Evolutionary conservation across 2,113 vertebrate species (phyloP).

Genomic region (Poecile atricapillus): DNA sequence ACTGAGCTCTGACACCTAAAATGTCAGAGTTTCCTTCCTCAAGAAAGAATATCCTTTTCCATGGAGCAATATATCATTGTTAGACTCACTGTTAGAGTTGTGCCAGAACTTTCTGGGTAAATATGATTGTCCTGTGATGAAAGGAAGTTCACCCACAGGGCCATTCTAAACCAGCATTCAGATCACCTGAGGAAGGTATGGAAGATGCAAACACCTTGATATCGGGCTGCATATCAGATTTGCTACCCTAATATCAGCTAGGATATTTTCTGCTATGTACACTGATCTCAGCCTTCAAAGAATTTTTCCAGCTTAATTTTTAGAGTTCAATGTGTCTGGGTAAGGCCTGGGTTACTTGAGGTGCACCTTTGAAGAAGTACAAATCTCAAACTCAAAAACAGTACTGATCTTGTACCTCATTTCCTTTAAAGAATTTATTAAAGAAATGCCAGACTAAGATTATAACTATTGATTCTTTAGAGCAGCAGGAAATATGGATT

Average conservation of each 20-base stretch:
- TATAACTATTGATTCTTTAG: not conserved
- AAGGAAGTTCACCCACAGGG: not conserved
- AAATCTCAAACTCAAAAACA: not conserved
- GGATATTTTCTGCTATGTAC: not conserved
- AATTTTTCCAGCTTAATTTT: not conserved
- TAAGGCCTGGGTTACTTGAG: not conserved
- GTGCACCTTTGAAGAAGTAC: not conserved
- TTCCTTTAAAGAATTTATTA: not conserved
- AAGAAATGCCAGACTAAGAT: not conserved
- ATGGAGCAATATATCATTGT: not conserved
- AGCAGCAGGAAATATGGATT: not conserved
- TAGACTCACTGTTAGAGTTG: not conserved
- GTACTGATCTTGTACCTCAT: not conserved
- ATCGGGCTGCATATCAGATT: not conserved
- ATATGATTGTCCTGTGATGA: not conserved
- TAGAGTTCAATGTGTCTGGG: not conserved
- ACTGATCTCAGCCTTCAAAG: not conserved
- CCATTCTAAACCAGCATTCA: not conserved
- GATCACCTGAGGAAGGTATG: not conserved
- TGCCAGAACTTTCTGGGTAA: not conserved
- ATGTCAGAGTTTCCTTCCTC: not conserved
- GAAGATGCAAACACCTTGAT: not conserved
- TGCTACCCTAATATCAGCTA: not conserved
- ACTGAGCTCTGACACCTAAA: not conserved
- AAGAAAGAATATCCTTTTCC: not conserved